Evolutionary conservation across 2,113 vertebrate genomes (phyloP).

Genomic region (Corythoichthys haematopterus): DNA sequence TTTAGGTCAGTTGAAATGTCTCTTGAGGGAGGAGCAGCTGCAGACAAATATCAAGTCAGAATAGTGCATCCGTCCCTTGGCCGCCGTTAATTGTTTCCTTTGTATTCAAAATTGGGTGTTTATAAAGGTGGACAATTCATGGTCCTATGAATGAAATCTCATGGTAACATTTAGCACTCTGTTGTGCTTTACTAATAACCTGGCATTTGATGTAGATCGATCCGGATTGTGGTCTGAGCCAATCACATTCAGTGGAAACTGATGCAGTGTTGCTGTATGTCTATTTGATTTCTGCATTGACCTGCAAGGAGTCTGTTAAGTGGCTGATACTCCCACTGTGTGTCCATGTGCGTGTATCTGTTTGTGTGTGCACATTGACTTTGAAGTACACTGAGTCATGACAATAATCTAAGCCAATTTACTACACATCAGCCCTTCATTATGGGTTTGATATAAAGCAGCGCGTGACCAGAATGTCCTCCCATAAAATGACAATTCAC

Average conservation of each 20-base stretch:
- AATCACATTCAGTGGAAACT: conserved; percentile 42
- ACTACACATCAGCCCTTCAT: conserved; percentile 62
- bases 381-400: conserved; percentile 62
- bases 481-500: conserved; percentile 56
- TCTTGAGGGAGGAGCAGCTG: conserved; percentile 46
- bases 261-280: conserved; percentile 56
- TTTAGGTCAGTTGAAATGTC: conserved; percentile 29
- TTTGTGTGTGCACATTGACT: conserved; percentile 38
- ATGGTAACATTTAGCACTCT: conserved; percentile 34
- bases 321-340: conserved; percentile 49
- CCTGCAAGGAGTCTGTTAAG: conserved; percentile 63
- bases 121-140: background rate
- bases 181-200: conserved; percentile 26
- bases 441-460: conserved; percentile 63
- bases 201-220: conserved; percentile 36
- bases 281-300: conserved; percentile 72
- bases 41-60: conserved; percentile 35
- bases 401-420: conserved; percentile 69
- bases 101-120: conserved; percentile 3
- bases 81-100: background rate
- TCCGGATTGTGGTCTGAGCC: conserved; percentile 46
- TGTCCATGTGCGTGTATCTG: conserved; percentile 5
- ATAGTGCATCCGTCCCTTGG: conserved; percentile 7
- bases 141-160: conserved; percentile 39
- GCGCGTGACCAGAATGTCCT: conserved; percentile 60